Base-by-base conservation (phyloP, 2,888 invertebrate genomes). In the Dromius quadrimaculatus region DNA sequence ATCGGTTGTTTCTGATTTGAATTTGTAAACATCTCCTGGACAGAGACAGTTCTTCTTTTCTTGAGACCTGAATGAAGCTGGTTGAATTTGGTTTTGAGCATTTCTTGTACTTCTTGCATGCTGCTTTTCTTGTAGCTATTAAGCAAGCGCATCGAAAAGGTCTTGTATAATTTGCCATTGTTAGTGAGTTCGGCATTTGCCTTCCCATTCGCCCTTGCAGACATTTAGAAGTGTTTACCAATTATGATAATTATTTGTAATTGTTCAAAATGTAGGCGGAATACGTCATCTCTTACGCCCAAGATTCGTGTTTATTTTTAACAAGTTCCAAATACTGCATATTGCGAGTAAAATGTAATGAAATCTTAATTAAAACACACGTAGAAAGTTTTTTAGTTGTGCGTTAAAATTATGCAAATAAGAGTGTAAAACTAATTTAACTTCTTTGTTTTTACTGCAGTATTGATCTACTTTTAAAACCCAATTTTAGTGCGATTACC, bases 21-120 rank as follows among this genome's bases (percentile, higher is more conserved):
- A 71, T 77, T 79, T 45, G 77, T 78, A 74, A 89, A 85, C 9
- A 90, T 89, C 76, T 91, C 90, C 75, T 90, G 89, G 8, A 90
- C 90, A 59, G 90, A 90, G 20, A 90, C 78, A 1, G 90, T 89
- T 74, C 90, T 84, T 63, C 90, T 83, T 76, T 85, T 87, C 50
- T 90, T 83, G 71, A 91, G 81, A 0, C 91, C 91, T 8, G 89
- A 89, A 70, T 91, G 90, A 71, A 91, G 86, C 77, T 90, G 88
- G 71, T 88, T 90, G 74, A 92, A 84, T 74, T 90, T 91, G 64
- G 88, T 86, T 15, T 87, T 83, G 19, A 88, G 79, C 2, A 87
- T 85, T 77, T 90, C 90, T 73, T 89, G 89, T 11, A 90, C 85
- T 77, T 90, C 90, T 73, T 89, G 89, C 15, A 90, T 88, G 28